Evolutionary conservation across 1,140 invertebrate genomes (phyloP).

Genomic region (Elymnias hypermnestra): DNA sequence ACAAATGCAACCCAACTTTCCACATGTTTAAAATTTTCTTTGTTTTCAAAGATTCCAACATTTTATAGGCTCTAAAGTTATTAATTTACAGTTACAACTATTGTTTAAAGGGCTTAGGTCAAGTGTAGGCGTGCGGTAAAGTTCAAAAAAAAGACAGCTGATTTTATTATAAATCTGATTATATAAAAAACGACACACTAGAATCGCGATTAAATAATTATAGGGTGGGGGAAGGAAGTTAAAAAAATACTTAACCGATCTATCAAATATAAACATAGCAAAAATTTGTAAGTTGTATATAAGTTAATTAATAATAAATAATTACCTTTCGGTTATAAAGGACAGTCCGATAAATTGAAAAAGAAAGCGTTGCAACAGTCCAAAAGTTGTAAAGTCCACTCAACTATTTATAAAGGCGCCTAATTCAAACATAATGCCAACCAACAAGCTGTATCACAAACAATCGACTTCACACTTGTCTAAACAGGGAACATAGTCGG

Average conservation of each 20-base stretch:
- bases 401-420: conserved; percentile 61
- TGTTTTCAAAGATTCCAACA: no score
- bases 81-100: conserved; percentile 11
- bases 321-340: conserved; percentile 34
- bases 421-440: conserved; percentile 70
- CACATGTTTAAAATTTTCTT: no score
- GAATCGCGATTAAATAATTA: no score
- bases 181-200: not conserved
- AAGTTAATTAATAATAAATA: conserved; percentile 41
- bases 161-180: not conserved
- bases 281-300: no score
- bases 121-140: conserved; percentile 19
- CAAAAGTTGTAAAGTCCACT: conserved; percentile 47
- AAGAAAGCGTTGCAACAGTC: conserved; percentile 31
- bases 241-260: conserved; percentile 1
- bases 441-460: conserved; percentile 65
- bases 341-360: conserved; percentile 25
- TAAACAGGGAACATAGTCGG: conserved; percentile 48
- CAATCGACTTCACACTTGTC: conserved; percentile 73
- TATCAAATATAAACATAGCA: not conserved
- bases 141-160: not conserved
- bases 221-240: no score
- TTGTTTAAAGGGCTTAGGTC: conserved; percentile 28
- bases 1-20: no score
- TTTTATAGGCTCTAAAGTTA: conserved; percentile 2